Conservation (phyloP, 2,888 invertebrate genomes). For the Cephonodes hylas region DNA sequence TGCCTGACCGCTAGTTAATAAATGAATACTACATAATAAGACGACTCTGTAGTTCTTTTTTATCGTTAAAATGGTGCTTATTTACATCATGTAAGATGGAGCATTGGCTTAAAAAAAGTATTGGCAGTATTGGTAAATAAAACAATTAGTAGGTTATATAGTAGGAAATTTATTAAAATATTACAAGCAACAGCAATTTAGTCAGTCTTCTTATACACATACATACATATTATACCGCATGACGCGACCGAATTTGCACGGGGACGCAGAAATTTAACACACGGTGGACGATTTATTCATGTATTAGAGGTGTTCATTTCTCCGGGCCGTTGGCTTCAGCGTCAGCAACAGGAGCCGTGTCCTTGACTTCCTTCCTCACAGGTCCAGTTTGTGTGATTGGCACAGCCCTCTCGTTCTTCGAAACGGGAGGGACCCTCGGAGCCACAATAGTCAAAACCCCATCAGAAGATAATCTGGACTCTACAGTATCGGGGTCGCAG, state of each 20-base stretch:
- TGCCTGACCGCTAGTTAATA: too few relatives aligned
- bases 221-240: not conserved
- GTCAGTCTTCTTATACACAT: conserved; percentile 3
- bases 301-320: conserved; percentile 21
- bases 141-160: not conserved
- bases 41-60: too few relatives aligned
- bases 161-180: conserved; percentile 22
- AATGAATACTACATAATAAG: too few relatives aligned
- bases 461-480: conserved; percentile 86
- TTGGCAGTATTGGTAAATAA: not conserved
- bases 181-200: conserved; percentile 14
- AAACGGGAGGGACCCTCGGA: conserved; percentile 57
- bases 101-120: not conserved
- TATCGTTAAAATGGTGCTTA: not conserved
- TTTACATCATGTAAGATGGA: not conserved
- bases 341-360: conserved; percentile 43
- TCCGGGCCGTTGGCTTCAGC: conserved; percentile 32
- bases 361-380: conserved; percentile 68
- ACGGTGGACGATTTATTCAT: conserved; percentile 12
- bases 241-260: not conserved
- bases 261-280: conserved; percentile 12
- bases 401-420: conserved; percentile 70
- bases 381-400: conserved; percentile 82
- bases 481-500: conserved; percentile 84
- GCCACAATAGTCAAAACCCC: conserved; percentile 86